phyloP scores from a whole-genome alignment of 1,140 invertebrate species.

The Saccostrea glomerata region DNA sequence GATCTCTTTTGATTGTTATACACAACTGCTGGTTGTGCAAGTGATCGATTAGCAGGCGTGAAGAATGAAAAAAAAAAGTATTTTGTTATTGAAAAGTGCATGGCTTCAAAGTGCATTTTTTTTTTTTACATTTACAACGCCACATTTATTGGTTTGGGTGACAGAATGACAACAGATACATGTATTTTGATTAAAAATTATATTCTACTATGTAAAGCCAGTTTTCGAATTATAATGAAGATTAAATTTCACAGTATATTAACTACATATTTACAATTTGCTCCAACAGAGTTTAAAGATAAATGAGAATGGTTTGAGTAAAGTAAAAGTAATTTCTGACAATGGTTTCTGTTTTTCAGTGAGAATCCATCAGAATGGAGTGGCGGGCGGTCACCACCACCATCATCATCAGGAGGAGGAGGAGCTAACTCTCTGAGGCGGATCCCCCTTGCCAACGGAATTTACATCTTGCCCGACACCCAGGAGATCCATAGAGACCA shows the following conservation, averaged over 20 bases:
- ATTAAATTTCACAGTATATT: no score
- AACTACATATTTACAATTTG: no score
- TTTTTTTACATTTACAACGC: not conserved
- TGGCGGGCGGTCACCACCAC: slow-evolving; percentile 50
- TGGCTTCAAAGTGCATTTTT: not conserved
- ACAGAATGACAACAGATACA: no score
- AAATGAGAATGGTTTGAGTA: not conserved
- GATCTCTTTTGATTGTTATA: no score
- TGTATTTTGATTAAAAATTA: no score
- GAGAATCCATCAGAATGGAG: slow-evolving; percentile 72
- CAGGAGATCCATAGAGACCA: slow-evolving; percentile 50
- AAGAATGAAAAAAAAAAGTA: no score
- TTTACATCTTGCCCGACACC: slow-evolving; percentile 68
- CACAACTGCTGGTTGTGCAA: no score
- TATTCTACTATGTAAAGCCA: no score
- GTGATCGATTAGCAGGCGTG: no score
- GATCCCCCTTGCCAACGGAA: slow-evolving; percentile 54
- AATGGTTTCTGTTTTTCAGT: slow-evolving; percentile 55
- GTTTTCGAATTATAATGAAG: no score
- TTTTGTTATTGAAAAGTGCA: not conserved
- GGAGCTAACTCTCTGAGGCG: slow-evolving; percentile 71
- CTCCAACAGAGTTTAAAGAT: not conserved
- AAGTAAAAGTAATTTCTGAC: not conserved
- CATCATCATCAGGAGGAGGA: slow-evolving; percentile 61
- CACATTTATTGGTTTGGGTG: no score